Percentiles rank a stretch among this genome's conserved stretches.
Conservation (phyloP, 2,113 vertebrate species). For the Chunga burmeisteri region DNA sequence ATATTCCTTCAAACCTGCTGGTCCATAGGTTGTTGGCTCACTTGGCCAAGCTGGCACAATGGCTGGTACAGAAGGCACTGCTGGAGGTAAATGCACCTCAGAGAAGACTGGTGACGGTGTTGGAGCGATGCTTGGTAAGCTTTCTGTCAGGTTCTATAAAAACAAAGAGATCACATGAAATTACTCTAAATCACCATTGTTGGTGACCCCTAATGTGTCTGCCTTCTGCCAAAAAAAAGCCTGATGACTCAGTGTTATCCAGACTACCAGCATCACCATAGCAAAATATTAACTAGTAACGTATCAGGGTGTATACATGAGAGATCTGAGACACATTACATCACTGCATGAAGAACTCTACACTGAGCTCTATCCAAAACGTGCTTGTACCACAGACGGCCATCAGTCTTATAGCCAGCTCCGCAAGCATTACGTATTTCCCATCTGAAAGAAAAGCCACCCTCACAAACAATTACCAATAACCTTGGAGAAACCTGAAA, state of each 20-base stretch:
- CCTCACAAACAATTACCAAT: not conserved
- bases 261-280: not conserved
- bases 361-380: not conserved
- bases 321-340: not conserved
- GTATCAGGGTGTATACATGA: accelerated
- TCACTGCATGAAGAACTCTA: not conserved
- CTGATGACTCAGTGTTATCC: not conserved
- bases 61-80: conserved; percentile 82
- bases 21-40: conserved; percentile 76
- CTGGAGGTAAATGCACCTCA: conserved; percentile 78
- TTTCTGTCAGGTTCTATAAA: conserved; percentile 68
- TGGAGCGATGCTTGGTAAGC: conserved; percentile 58
- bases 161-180: not conserved
- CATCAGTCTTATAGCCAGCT: not conserved
- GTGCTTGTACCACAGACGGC: not conserved
- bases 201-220: not conserved
- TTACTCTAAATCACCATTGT: not conserved
- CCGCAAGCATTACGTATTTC: not conserved
- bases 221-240: not conserved
- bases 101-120: conserved; percentile 72
- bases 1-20: conserved; percentile 73
- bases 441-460: not conserved
- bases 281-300: not conserved
- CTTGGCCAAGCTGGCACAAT: conserved; percentile 78
- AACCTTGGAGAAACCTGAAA: not conserved